Conservation (phyloP, 2,888 invertebrate species). For the Abrostola triplasia region DNA sequence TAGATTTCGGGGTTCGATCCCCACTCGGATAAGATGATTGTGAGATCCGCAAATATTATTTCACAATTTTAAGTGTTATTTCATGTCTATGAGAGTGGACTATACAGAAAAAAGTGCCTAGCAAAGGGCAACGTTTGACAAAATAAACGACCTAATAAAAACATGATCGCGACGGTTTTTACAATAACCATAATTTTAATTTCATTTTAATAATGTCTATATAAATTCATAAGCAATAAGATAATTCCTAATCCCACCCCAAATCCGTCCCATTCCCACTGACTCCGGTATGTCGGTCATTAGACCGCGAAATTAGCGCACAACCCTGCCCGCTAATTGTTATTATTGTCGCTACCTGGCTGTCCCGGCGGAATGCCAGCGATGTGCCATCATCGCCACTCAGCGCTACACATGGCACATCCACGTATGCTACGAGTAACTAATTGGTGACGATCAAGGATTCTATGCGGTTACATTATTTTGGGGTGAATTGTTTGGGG, state of each 20-base stretch:
- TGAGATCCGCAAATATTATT: too few relatives aligned
- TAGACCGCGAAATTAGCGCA: constrained; percentile 71
- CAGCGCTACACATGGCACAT: constrained; percentile 29
- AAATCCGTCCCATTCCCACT: constrained; percentile 44
- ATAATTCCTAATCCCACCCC: background rate
- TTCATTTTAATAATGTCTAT: background rate
- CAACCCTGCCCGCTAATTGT: constrained; percentile 67
- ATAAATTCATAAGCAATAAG: background rate
- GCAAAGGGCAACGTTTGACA: too few relatives aligned
- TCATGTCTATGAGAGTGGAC: too few relatives aligned
- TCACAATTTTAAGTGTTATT: too few relatives aligned
- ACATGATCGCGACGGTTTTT: too few relatives aligned
- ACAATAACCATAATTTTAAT: background rate
- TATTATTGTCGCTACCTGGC: constrained; percentile 66
- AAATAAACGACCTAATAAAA: too few relatives aligned
- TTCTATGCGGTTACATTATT: background rate
- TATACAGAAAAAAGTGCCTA: too few relatives aligned
- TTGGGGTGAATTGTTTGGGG: background rate
- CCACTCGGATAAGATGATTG: too few relatives aligned
- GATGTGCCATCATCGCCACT: constrained; percentile 37
- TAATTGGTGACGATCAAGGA: constrained; percentile 14
- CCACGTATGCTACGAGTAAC: constrained; percentile 19
- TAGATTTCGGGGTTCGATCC: too few relatives aligned
- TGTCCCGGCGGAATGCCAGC: constrained; percentile 46
- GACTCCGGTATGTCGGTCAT: constrained; percentile 66